Evolutionary conservation across 1,140 invertebrate species (phyloP).

Genomic region (Hyphantria cunea): DNA sequence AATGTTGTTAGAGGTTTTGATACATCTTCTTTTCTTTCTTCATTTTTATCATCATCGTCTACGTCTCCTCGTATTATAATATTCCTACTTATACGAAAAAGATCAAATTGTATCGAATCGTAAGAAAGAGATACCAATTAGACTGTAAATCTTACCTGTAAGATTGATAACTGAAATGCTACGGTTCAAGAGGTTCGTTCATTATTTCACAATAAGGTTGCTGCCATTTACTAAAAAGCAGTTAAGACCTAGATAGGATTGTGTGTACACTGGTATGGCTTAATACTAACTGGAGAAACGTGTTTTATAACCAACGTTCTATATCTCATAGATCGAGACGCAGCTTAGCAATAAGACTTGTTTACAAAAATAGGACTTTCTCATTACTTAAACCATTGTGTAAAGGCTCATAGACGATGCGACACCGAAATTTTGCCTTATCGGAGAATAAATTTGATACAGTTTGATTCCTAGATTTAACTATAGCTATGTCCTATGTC

Average conservation of each 20-base stretch:
- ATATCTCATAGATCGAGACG: not conserved
- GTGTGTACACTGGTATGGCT: not conserved
- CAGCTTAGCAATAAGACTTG: not conserved
- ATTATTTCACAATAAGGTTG: not conserved
- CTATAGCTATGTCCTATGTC: too few relatives aligned
- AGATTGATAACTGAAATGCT: not conserved
- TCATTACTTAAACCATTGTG: not conserved
- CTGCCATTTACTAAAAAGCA: not conserved
- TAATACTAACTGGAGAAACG: not conserved
- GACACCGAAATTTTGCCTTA: not conserved
- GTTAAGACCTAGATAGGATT: slow-evolving; percentile 1
- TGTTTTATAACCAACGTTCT: not conserved
- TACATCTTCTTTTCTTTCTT: too few relatives aligned
- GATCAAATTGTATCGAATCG: too few relatives aligned
- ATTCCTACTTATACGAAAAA: too few relatives aligned
- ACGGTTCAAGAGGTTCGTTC: not conserved
- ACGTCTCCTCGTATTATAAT: too few relatives aligned
- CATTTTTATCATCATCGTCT: too few relatives aligned
- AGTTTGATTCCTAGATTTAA: too few relatives aligned
- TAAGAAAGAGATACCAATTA: too few relatives aligned
- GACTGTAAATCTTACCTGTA: too few relatives aligned
- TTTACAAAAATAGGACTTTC: not conserved
- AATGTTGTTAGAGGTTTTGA: too few relatives aligned
- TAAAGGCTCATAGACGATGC: not conserved
- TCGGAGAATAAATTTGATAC: too few relatives aligned